Evolutionary conservation across 2,888 invertebrate species (phyloP), one percentile per base, ranked within the genome.

Genomic region (Diarsia brunnea): DNA sequence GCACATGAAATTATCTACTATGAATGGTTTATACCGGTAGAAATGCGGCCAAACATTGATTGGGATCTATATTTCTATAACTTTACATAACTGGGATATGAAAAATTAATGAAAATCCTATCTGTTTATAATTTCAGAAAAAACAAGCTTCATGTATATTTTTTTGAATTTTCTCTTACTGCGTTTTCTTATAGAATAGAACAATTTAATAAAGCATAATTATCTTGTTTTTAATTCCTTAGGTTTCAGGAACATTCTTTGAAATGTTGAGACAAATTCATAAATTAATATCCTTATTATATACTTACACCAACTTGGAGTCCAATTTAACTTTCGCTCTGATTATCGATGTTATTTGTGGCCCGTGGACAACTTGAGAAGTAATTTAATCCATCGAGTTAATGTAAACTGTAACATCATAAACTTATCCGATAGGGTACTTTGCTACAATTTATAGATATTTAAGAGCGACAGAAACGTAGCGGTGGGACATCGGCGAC

Each of bases 281-380:
- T 38, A 38, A 38, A 38, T 38, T 5, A 8, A 38, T 38, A 38
- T 38, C 8, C 8, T 38, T 38, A 38, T 38, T 38, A 38, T 38
- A 38, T 8, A 38, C 38, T 21, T 21, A 21, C 51, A 51, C 21
- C 8, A 21, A 73, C 75, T 81, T 78, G 73, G 69, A 85, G 83
- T 87, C 78, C 86, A 87, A 90, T 88, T 87, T 86, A 87, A 88
- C 86, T 89, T 88, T 86, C 68, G 72, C 80, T 87, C 61, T 86
- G 82, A 86, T 87, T 84, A 83, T 84, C 78, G 66, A 81, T 84
- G 78, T 85, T 85, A 81, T 73, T 80, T 82, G 79, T 79, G 68
- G 70, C 19, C 77, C 70, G 76, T 85, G 78, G 79, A 81, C 67
- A 69, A 78, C 72, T 85, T 69, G 55, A 73, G n/a, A 80, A 84